Base-by-base conservation (phyloP, 2,113 vertebrate species). In the Mobula birostris region DNA sequence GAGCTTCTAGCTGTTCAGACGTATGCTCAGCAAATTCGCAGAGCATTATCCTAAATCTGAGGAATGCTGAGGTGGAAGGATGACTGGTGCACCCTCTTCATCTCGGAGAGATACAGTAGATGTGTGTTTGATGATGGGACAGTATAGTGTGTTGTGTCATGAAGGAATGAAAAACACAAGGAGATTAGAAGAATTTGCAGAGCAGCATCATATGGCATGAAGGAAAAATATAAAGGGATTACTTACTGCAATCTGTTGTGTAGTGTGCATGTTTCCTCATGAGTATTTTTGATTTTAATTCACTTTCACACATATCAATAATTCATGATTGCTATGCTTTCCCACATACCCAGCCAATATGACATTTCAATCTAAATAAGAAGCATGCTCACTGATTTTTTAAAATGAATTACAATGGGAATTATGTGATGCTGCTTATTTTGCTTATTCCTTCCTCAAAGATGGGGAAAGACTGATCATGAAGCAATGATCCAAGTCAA, bases 381-480 rank as follows among this genome's bases (percentile, higher is more conserved):
- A 87, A 61, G 11, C 56, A 29, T 87, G 83, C 24, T 87, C 1
- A 0, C 56, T 61, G 40, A 11, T 83, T 83, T 48, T 83, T 83
- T 83, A 3, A 87, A 87, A 87, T n/a, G 83, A 61, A 29, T 14
- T 85, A 58, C 48, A 85, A 27, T 85, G 8, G 2, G 48, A 58
- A 85, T 21, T 85, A 24, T 24, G 9, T 11, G 48, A 24, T 85
- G 1, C 48, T 12, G 82, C 48, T 61, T 29, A 5, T 87, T 24
- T 87, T 87, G 83, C 56, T 87, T 29, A 87, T 27, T 87, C 58
- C 83, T 14, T 58, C 58, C 83, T 87, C 83, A 87, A 87, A 87
- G 48, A 0, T 61, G 56, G 12, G 83, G 56, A 61, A 61, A 27
- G 9, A 1, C 12, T 11, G 11, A 0, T 27, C 56, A 61, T 87